Evolutionary conservation across 2,888 invertebrate species (phyloP).

Genomic region (Dolomedes plantarius): DNA sequence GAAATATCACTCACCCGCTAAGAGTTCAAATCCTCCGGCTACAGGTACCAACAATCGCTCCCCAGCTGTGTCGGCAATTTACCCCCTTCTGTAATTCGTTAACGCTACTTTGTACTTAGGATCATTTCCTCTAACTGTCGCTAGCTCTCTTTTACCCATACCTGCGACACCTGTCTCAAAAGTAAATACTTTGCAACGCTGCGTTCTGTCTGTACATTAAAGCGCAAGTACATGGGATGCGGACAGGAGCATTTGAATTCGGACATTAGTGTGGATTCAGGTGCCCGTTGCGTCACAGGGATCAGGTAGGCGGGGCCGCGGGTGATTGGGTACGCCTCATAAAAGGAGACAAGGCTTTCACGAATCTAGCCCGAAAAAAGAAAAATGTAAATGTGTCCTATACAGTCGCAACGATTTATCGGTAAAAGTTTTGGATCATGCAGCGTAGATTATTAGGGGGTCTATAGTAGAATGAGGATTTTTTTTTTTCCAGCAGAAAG

Average conservation of each 20-base stretch:
- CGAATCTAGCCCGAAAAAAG: too few relatives aligned
- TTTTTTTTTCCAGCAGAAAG: too few relatives aligned
- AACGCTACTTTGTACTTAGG: not conserved
- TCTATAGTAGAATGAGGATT: too few relatives aligned
- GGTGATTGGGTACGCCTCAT: not conserved
- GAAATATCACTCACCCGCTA: not conserved
- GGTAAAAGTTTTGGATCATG: too few relatives aligned
- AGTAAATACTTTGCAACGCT: not conserved
- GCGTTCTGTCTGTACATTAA: not conserved
- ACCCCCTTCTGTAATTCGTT: not conserved
- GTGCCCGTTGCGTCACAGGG: slow-evolving; percentile 1
- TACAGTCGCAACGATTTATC: too few relatives aligned
- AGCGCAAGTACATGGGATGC: not conserved
- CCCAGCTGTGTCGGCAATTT: too few relatives aligned
- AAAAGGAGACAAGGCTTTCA: not conserved
- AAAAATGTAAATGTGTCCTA: too few relatives aligned
- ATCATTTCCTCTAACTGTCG: not conserved
- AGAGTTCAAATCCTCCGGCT: not conserved
- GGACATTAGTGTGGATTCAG: slow-evolving; percentile 4
- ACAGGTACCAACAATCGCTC: not conserved
- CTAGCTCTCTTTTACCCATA: not conserved
- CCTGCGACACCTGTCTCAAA: not conserved
- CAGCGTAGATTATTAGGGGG: too few relatives aligned
- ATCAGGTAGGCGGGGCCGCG: not conserved
- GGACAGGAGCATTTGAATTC: slow-evolving; percentile 10